phyloP scores from a whole-genome alignment of 2,888 invertebrate species.

The Bhutanitis thaidina region DNA sequence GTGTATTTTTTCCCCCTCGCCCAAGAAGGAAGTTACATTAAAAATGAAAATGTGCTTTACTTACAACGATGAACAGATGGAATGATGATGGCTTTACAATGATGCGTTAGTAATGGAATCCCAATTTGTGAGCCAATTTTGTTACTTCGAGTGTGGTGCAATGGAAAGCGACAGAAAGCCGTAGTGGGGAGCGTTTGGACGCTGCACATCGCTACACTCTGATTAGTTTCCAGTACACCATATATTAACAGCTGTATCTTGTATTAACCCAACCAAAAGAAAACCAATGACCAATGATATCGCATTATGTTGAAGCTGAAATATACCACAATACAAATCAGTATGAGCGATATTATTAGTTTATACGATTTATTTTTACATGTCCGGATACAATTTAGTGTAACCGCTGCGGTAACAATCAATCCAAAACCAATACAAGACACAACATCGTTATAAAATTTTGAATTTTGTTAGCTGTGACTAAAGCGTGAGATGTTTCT shows the following conservation, averaged over 20 bases:
- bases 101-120: slow-evolving; percentile 79
- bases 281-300: slow-evolving; percentile 76
- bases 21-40: slow-evolving; percentile 44
- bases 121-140: slow-evolving; percentile 77
- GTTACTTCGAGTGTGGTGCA: slow-evolving; percentile 75
- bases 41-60: slow-evolving; percentile 67
- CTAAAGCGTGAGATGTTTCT: slow-evolving; percentile 71
- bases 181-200: slow-evolving; percentile 54
- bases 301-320: slow-evolving; percentile 78
- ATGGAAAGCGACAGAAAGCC: slow-evolving; percentile 79
- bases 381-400: slow-evolving; percentile 40
- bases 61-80: slow-evolving; percentile 72
- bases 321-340: slow-evolving; percentile 75
- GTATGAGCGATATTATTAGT: slow-evolving; percentile 37
- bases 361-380: slow-evolving; percentile 5
- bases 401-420: slow-evolving; percentile 34
- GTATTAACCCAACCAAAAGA: slow-evolving; percentile 80
- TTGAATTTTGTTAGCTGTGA: slow-evolving; percentile 78
- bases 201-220: slow-evolving; percentile 57
- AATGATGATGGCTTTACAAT: slow-evolving; percentile 73
- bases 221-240: slow-evolving; percentile 78
- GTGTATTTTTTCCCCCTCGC: slow-evolving; percentile 36
- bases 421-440: slow-evolving; percentile 80
- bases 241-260: slow-evolving; percentile 77
- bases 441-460: slow-evolving; percentile 71